Percentiles rank a stretch among this genome's conserved stretches.
These are phyloP conservation scores for Calcarius lapponicus DNA, from an alignment of 2,797 vertebrate species.

Conservation along the genomic window DNA sequence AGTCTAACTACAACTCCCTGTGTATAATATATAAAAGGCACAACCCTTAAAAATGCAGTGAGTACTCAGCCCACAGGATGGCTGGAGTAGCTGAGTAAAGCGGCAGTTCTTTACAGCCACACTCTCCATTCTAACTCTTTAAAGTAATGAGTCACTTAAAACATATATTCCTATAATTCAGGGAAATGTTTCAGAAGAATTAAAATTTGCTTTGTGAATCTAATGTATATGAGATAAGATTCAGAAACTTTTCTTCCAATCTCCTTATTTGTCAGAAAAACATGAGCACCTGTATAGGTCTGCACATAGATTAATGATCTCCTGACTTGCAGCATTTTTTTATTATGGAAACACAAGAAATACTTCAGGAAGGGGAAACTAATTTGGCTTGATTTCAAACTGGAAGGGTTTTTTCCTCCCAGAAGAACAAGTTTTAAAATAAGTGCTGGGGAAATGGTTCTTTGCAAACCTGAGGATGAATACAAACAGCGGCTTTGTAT, in stretches of 20 bases:
- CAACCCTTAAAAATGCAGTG: neutral
- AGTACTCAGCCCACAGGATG: neutral
- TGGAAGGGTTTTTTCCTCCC: neutral
- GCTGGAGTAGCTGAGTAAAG: neutral
- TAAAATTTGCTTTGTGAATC: neutral
- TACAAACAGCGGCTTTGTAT: neutral
- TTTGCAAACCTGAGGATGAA: constrained; percentile 4
- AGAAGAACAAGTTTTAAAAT: constrained; percentile 45
- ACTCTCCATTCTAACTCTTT: neutral
- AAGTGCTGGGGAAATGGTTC: constrained; percentile 4
- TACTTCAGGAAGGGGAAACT: constrained; percentile 37
- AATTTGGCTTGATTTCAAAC: constrained; percentile 37
- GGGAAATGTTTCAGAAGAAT: neutral
- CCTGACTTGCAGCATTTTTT: neutral
- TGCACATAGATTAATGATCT: neutral
- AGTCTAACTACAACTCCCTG: neutral
- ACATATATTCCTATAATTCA: neutral
- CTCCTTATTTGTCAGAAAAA: neutral
- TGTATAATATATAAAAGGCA: neutral
- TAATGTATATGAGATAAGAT: neutral
- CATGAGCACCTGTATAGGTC: neutral
- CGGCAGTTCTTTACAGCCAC: neutral
- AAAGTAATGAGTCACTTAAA: neutral
- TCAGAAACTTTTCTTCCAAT: neutral
- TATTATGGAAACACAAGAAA: neutral